Percentiles rank a stretch among this genome's conserved stretches.
phyloP scores from a whole-genome alignment of 2,888 invertebrate genomes.

The Heliconius hortense region DNA sequence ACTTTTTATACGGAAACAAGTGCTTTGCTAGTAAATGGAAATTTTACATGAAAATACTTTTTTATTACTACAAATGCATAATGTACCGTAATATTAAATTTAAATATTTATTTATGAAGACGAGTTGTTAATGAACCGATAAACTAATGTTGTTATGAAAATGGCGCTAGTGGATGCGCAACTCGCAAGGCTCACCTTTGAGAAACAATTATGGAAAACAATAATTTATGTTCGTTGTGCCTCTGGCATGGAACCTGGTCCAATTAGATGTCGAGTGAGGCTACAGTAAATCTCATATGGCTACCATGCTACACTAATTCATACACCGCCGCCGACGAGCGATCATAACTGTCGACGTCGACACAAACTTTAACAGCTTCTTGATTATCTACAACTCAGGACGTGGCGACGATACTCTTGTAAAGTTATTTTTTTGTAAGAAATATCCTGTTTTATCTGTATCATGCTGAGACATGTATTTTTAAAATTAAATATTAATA shows the following conservation, averaged over 20 bases:
- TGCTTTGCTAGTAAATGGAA: slow-evolving; percentile 32
- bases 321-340: slow-evolving; percentile 69
- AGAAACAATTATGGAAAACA: slow-evolving; percentile 77
- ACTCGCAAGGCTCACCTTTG: slow-evolving; percentile 33
- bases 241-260: slow-evolving; percentile 74
- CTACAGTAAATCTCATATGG: slow-evolving; percentile 75
- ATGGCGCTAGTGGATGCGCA: slow-evolving; percentile 32
- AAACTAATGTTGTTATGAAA: slow-evolving; percentile 30
- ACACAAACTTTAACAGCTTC: slow-evolving; percentile 69
- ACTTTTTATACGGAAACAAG: slow-evolving; percentile 38
- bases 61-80: slow-evolving; percentile 39
- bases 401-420: slow-evolving; percentile 52
- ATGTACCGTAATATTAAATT: slow-evolving; percentile 14
- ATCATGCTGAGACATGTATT: no score
- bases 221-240: slow-evolving; percentile 76
- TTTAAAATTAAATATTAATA: no score
- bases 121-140: slow-evolving; percentile 16
- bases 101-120: slow-evolving; percentile 8
- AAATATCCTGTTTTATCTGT: no score
- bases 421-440: not conserved
- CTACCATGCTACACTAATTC: slow-evolving; percentile 81
- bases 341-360: slow-evolving; percentile 67
- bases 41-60: slow-evolving; percentile 46
- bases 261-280: slow-evolving; percentile 74
- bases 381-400: slow-evolving; percentile 64